Evolutionary conservation across 2,888 invertebrate genomes (phyloP).

Genomic region (Agriotes lineatus): DNA sequence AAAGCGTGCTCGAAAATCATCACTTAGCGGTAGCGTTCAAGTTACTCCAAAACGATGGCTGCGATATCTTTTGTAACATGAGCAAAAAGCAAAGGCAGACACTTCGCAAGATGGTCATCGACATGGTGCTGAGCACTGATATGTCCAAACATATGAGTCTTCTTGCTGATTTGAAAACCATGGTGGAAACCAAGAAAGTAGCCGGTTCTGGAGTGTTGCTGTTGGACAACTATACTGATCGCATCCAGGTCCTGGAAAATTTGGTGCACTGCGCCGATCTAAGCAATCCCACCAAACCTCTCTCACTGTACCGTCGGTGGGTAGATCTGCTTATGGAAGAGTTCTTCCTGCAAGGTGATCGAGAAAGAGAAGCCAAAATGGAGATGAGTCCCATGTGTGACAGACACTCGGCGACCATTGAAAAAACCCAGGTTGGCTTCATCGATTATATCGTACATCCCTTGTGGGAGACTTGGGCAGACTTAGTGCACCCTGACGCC

Average conservation of each 20-base stretch:
- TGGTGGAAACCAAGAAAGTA: conserved; percentile 99
- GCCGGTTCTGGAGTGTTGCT: conserved; percentile 92
- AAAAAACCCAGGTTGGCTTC: conserved; percentile 99
- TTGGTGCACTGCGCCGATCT: conserved; percentile 99
- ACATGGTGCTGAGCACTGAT: conserved; percentile 99
- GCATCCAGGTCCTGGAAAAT: conserved; percentile 98
- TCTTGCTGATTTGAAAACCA: conserved; percentile 97
- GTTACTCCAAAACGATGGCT: conserved; percentile 93
- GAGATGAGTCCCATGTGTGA: conserved; percentile 99
- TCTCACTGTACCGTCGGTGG: conserved; percentile 94
- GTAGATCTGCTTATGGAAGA: conserved; percentile 97
- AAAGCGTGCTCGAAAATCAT: conserved; percentile 99
- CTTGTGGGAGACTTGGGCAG: conserved; percentile 99
- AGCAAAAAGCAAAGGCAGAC: conserved; percentile 97
- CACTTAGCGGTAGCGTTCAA: conserved; percentile 99
- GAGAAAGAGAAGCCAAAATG: conserved; percentile 94
- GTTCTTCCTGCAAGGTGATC: conserved; percentile 98
- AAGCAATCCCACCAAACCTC: conserved; percentile 97
- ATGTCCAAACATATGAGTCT: conserved; percentile 99
- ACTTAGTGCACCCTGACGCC: conserved; percentile 98
- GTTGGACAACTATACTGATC: conserved; percentile 98
- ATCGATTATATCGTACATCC: conserved; percentile 99
- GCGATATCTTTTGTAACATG: conserved; percentile 96
- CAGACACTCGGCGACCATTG: conserved; percentile 94
- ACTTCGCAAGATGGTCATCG: conserved; percentile 98